Percentiles rank a stretch among this genome's conserved stretches.
Conservation (phyloP, 2,113 vertebrate genomes). For the Upupa epops region DNA sequence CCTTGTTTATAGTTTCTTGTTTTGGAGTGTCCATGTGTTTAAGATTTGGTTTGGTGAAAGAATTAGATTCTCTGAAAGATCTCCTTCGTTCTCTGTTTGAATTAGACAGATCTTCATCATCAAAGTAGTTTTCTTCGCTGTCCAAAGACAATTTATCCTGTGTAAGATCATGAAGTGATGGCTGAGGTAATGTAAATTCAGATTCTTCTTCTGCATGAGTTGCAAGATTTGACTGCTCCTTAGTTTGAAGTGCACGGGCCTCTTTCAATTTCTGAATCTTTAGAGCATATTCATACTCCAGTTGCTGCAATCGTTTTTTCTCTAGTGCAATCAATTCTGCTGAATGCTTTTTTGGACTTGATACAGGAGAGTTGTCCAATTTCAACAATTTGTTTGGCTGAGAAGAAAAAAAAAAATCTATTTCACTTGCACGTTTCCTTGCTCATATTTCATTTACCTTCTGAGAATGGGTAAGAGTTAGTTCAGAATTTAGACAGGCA, state of each 20-base stretch:
- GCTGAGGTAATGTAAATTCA: conserved; percentile 86
- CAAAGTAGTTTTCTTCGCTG: conserved; percentile 84
- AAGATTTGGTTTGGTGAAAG: conserved; percentile 93
- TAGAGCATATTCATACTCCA: conserved; percentile 94
- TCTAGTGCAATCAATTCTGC: conserved; percentile 89
- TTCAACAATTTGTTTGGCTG: conserved; percentile 86
- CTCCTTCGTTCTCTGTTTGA: conserved; percentile 78
- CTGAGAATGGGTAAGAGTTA: too few species aligned
- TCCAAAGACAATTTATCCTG: conserved; percentile 93
- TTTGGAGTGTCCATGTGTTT: conserved; percentile 79
- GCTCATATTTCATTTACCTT: too few species aligned
- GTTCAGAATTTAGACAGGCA: background rate
- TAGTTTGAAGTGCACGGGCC: conserved; percentile 83
- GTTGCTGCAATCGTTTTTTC: conserved; percentile 91
- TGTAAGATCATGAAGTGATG: conserved; percentile 94
- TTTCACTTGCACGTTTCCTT: conserved; percentile 12
- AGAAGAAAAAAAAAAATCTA: conserved; percentile 6
- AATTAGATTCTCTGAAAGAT: conserved; percentile 87
- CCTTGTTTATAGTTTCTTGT: conserved; percentile 76
- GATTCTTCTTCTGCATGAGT: conserved; percentile 70
- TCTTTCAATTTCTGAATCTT: conserved; percentile 97
- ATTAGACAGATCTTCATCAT: conserved; percentile 80
- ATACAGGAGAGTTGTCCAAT: conserved; percentile 72
- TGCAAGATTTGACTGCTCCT: conserved; percentile 64
- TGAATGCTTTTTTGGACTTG: conserved; percentile 85